Base-by-base conservation (phyloP, 2,797 vertebrate species). In the Tenualosa thibaudeaui region DNA sequence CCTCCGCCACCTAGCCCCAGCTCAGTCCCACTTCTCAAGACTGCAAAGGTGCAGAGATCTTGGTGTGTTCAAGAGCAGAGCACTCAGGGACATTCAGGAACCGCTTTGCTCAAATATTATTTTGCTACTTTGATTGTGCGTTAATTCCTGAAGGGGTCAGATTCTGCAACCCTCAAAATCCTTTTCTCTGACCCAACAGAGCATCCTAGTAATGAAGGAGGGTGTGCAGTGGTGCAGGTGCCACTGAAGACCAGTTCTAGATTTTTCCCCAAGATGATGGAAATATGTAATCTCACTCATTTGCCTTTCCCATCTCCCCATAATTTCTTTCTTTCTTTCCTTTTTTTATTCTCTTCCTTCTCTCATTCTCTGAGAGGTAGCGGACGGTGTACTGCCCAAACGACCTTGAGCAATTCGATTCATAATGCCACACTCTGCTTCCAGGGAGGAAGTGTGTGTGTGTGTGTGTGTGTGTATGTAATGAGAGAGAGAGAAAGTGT, bases 301-400 rank as follows among this genome's bases (percentile, higher is more conserved):
- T 37, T 71, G 9, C 13, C 26, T 71, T 5, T 37, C 65, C 68
- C 13, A 37, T 75, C 68, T 40, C 13, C 40, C 26, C 26, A 17
- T 75, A 43, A 37, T 75, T n/a, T n/a, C 37, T 7, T 15, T 75
- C 68, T 19, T 3, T 17, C 37, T 43, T 37, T 37, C 24, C 24
- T 8, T 31, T 10, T 24, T 31, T 8, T 10, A 5, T 9, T 68
- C 88, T 83, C 85, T 81, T 71, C 78, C 81, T 86, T 86, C 37
- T 81, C n/a, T 56, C 84, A 65, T 68, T 60, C 37, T 68, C 84
- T 86, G 40, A 89, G 81, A n/a, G 83, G 10, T 75, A 68, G 22
- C 22, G 22, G 58, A 22, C 19, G 58, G 5, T 22, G 22, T 12
- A 37, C 68, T 17, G 37, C 13, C 12, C 68, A 40, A 31, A 75